Evolutionary conservation across 2,797 vertebrate species (phyloP).

Genomic region (Alauda arvensis): DNA sequence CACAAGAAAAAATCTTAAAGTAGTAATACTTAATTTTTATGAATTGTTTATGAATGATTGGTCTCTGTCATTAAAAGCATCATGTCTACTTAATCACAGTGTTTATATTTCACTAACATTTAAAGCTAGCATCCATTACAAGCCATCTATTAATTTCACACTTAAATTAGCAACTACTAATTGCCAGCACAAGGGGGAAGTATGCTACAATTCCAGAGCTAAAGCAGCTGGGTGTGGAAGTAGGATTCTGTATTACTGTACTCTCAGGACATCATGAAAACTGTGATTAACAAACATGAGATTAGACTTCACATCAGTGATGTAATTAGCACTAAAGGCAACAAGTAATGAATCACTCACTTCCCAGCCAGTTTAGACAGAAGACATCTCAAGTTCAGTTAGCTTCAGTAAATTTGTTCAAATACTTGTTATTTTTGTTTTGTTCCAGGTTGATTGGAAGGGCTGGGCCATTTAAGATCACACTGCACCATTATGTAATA

Average conservation of each 20-base stretch:
- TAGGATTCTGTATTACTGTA: background rate
- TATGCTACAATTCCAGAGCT: slow-evolving; percentile 36
- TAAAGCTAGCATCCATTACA: background rate
- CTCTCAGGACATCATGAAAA: background rate
- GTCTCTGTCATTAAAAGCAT: background rate
- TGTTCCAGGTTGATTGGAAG: background rate
- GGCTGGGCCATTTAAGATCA: background rate
- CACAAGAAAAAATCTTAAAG: background rate
- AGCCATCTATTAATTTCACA: background rate
- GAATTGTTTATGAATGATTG: background rate
- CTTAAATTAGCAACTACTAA: slow-evolving; percentile 7
- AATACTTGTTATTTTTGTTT: background rate
- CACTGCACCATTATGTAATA: background rate
- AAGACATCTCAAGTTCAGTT: background rate
- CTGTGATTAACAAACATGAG: slow-evolving; percentile 15
- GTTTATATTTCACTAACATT: background rate
- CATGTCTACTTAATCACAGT: background rate
- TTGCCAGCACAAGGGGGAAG: slow-evolving; percentile 34
- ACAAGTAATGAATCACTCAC: slow-evolving; percentile 17
- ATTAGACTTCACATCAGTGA: slow-evolving; percentile 14
- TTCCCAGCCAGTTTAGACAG: slow-evolving; percentile 32
- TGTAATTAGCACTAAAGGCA: slow-evolving; percentile 4
- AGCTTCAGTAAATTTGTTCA: background rate
- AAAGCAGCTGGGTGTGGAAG: slow-evolving; percentile 11
- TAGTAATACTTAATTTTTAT: background rate